Evolutionary conservation across 2,113 vertebrate genomes (phyloP).

Genomic region (Pluvialis apricaria): DNA sequence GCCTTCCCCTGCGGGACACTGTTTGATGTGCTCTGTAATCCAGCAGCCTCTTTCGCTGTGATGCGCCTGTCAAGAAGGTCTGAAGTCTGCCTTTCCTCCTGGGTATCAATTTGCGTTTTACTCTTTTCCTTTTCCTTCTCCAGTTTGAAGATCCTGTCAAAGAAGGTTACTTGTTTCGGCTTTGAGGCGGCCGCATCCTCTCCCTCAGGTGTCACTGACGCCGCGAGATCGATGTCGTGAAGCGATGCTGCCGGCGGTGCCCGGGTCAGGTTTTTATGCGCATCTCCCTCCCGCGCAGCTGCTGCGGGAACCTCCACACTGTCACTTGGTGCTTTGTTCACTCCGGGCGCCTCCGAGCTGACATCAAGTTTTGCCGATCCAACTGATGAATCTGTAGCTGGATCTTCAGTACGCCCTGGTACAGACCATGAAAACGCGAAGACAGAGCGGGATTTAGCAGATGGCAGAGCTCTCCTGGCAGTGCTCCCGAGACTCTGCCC

Average conservation of each 20-base stretch:
- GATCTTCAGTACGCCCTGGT: conserved; percentile 70
- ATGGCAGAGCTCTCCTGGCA: conserved; percentile 55
- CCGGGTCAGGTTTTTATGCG: conserved; percentile 7
- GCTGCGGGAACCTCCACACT: not conserved
- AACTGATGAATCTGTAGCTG: conserved; percentile 21
- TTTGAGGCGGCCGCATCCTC: not conserved
- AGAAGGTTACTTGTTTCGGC: conserved; percentile 59
- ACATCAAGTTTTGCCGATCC: conserved; percentile 6
- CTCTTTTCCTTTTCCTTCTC: conserved; percentile 52
- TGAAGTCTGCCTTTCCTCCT: not conserved
- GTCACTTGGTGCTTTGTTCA: conserved; percentile 59
- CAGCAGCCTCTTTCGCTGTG: not conserved
- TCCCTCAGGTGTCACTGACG: not conserved
- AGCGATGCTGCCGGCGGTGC: not conserved
- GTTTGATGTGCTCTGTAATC: not conserved
- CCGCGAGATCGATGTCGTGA: not conserved
- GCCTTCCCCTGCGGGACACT: conserved; percentile 45
- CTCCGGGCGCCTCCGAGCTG: not conserved
- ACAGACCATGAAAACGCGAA: conserved; percentile 70
- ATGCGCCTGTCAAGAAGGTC: not conserved
- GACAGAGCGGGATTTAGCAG: conserved; percentile 65
- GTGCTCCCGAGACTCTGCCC: conserved; percentile 60
- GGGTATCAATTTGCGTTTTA: not conserved
- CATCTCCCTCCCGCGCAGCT: not conserved
- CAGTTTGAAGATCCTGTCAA: conserved; percentile 80